Percentiles rank a stretch among this genome's conserved stretches.
Conservation (phyloP, 2,113 vertebrate genomes). For the Gulo gulo region DNA sequence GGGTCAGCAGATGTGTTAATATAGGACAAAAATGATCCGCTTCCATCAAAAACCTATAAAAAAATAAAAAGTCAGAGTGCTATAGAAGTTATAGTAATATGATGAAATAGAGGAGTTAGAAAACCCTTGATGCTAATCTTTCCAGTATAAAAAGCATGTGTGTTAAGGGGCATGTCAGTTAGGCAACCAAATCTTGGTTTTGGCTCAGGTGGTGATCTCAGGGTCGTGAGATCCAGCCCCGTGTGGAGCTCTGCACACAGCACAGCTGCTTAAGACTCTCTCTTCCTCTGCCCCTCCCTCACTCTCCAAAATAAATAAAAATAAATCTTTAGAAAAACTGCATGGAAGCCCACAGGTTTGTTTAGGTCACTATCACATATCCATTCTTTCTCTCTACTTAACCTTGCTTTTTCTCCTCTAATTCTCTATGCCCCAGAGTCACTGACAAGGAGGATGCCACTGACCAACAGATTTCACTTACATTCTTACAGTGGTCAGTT, state of each 20-base stretch:
- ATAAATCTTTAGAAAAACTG: not conserved
- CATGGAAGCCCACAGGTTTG: not conserved
- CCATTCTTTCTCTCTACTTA: not conserved
- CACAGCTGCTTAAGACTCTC: not conserved
- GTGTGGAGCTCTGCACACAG: rapidly evolving
- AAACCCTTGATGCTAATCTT: not conserved
- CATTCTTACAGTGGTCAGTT: no score
- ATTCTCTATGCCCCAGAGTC: not conserved
- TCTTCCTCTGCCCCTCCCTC: not conserved
- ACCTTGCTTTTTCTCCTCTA: not conserved
- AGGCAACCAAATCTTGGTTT: not conserved
- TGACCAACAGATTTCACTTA: not conserved
- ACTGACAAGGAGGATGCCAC: not conserved
- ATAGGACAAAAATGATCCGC: constrained; percentile 97
- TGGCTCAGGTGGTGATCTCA: not conserved
- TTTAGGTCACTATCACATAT: not conserved
- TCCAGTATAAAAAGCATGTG: not conserved
- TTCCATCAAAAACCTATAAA: constrained; percentile 96
- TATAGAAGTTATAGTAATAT: not conserved
- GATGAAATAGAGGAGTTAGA: not conserved
- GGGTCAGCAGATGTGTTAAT: constrained; percentile 98
- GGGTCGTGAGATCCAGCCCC: not conserved
- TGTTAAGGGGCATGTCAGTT: not conserved
- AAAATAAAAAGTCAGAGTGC: constrained; percentile 33
- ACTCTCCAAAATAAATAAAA: not conserved